Percentiles rank a stretch among this genome's conserved stretches.
phyloP scores from a whole-genome alignment of 1,140 invertebrate genomes.

The Varroa destructor region DNA sequence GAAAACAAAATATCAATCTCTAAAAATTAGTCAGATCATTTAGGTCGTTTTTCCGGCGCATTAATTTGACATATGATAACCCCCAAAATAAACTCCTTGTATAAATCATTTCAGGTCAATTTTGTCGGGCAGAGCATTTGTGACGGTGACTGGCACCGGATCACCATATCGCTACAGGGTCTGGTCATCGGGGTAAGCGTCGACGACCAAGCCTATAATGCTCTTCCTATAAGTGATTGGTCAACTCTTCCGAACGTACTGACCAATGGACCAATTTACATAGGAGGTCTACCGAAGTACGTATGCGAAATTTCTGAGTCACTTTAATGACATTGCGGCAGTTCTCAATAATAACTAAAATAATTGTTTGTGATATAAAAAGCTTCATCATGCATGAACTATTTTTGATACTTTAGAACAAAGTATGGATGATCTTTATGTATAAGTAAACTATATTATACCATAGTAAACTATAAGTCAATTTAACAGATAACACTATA shows the following conservation, averaged over 20 bases:
- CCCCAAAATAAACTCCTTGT: too few relatives aligned
- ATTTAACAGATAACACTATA: too few relatives aligned
- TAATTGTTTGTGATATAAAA: neutral
- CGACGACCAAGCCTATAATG: neutral
- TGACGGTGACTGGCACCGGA: conserved; percentile 2
- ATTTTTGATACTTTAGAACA: neutral
- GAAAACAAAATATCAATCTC: too few relatives aligned
- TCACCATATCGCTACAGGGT: neutral
- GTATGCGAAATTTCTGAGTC: neutral
- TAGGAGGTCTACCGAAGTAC: conserved; percentile 17
- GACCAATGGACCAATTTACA: conserved; percentile 23
- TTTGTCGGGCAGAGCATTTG: neutral
- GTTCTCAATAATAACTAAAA: too few relatives aligned
- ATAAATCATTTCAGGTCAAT: too few relatives aligned
- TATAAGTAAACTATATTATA: neutral
- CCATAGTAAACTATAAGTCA: too few relatives aligned
- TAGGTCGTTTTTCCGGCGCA: too few relatives aligned
- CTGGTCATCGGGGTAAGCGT: neutral
- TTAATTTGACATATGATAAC: too few relatives aligned
- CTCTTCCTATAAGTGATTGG: neutral
- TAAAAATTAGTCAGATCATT: too few relatives aligned
- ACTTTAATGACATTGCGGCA: too few relatives aligned
- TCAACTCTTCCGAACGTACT: neutral
- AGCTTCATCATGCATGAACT: neutral
- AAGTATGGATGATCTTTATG: neutral